Conservation (phyloP, 2,888 invertebrate genomes). For the Zygaena filipendulae region DNA sequence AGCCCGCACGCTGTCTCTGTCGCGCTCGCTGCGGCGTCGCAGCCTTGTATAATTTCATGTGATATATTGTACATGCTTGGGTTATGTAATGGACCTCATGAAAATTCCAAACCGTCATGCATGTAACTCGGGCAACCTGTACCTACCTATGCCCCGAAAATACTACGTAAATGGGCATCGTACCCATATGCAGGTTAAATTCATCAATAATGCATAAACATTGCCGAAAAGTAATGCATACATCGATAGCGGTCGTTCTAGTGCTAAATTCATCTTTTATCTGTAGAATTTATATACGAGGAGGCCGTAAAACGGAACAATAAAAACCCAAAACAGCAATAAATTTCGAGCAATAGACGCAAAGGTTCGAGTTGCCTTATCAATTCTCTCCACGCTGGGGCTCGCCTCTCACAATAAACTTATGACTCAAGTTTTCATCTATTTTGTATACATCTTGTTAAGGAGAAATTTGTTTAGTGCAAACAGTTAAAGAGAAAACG, state of each 20-base stretch:
- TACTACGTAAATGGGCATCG: no score
- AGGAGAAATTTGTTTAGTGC: conserved; percentile 19
- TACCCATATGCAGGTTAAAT: no score
- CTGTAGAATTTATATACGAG: conserved; percentile 65
- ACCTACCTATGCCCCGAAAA: no score
- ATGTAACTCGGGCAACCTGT: no score
- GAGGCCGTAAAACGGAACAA: conserved; percentile 70
- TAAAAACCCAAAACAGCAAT: conserved; percentile 71
- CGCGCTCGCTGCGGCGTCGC: conserved; percentile 44
- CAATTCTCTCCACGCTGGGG: conserved; percentile 62
- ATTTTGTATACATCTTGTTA: neutral
- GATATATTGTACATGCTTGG: conserved; percentile 56
- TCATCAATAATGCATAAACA: conserved; percentile 27
- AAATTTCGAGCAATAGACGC: conserved; percentile 69
- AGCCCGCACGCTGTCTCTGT: conserved; percentile 57
- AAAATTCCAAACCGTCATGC: no score
- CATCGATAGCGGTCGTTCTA: conserved; percentile 54
- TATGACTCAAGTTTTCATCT: conserved; percentile 46
- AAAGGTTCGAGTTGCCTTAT: conserved; percentile 67
- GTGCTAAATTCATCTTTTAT: conserved; percentile 64
- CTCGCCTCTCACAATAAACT: conserved; percentile 57
- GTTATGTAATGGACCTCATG: conserved; percentile 47
- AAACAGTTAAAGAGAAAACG: conserved; percentile 40
- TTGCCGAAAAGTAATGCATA: conserved; percentile 34
- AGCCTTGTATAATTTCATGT: conserved; percentile 58